Evolutionary conservation across 2,888 invertebrate genomes (phyloP), one percentile per base, ranked within the genome.

Genomic region (Oegoconia quadripuncta): DNA sequence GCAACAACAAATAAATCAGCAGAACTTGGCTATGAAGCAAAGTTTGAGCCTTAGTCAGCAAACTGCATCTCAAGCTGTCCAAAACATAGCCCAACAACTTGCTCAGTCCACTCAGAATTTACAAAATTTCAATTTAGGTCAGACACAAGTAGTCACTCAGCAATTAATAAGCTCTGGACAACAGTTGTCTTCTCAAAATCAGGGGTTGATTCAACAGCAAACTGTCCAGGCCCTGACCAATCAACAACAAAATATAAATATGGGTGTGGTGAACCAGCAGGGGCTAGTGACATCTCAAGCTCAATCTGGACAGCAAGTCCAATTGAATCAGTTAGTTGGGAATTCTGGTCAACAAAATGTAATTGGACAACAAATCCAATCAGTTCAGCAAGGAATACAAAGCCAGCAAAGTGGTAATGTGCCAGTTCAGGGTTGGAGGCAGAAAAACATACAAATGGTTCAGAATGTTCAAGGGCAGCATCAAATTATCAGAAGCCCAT

Each of bases 391-490:
- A 69, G 68, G 77, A 44, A 70, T 84, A 55, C 74, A 89, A 69
- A 61, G 61, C 9, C 77, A 86, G 40, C 87, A 86, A 47, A 60
- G 64, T 34, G 44, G 66, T 5, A 78, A 74, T 63, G 66, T 78
- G 1, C 71, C 76, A 9, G 74, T 78, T 26, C 88, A 86, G 48
- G 71, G 74, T 8, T 88, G 88, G 81, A 70, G 89, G 17, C 89
- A 88, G 39, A 89, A 88, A 43, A 87, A 83, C 40, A 80, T 88
- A 37, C 88, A 88, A 52, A 82, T 86, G 83, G 83, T 87, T 2
- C 88, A 88, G 44, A 86, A 83, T 70, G 75, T 79, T 3, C 89
- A 89, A 56, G 88, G 89, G 3, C 88, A 88, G 48, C 83, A 88
- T 52, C 89, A 88, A 53, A 77, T 88, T 25, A 83, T 88, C 23